Evolutionary conservation across 2,113 vertebrate species (phyloP).

Genomic region (Okapia johnstoni): DNA sequence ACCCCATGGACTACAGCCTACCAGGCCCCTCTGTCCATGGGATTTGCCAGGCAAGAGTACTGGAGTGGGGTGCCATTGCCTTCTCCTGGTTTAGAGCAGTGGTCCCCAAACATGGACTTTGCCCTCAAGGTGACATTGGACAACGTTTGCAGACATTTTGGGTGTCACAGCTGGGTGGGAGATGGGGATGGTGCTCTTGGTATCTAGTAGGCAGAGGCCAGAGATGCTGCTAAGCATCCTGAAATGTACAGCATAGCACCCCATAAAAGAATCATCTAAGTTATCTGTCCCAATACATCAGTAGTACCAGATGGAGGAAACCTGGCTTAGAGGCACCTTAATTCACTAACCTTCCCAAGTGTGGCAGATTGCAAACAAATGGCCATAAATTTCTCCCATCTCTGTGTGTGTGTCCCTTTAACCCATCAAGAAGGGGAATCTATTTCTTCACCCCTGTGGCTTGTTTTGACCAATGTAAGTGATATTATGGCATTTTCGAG

Average conservation of each 20-base stretch:
- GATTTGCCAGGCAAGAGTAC: too few species aligned
- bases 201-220: not conserved
- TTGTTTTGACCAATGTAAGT: not conserved
- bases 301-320: not conserved
- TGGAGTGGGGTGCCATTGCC: too few species aligned
- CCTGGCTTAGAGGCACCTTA: not conserved
- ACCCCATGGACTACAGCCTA: too few species aligned
- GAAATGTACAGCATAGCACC: accelerated
- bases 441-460: not conserved
- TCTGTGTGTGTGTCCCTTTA: accelerated
- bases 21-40: too few species aligned
- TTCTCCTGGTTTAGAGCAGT: too few species aligned
- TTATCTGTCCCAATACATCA: too few species aligned
- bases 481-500: not conserved
- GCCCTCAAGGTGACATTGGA: not conserved
- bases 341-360: not conserved
- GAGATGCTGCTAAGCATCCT: not conserved
- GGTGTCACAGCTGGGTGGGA: not conserved
- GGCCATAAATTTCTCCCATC: not conserved
- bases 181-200: not conserved
- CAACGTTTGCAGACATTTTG: not conserved
- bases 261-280: not conserved
- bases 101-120: too few species aligned
- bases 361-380: not conserved
- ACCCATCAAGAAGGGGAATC: not conserved